Percentiles rank a stretch among this genome's conserved stretches.
Conservation (phyloP, 2,797 vertebrate genomes). For the Helostoma temminkii region DNA sequence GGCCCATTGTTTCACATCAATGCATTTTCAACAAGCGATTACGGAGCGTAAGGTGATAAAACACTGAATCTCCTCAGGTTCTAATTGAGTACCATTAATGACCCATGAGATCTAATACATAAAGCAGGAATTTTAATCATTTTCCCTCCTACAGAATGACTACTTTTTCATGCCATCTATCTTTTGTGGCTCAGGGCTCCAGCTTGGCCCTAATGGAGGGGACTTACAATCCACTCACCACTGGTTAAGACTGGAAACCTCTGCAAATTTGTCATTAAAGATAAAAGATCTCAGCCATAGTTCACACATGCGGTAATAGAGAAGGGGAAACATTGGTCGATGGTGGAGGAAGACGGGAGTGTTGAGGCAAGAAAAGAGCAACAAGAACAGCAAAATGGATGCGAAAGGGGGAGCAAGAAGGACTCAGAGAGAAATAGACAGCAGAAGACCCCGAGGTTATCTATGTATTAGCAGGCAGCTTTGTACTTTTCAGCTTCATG, state of each 20-base stretch:
- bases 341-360: conserved; percentile 12
- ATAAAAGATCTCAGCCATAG: conserved; percentile 35
- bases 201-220: conserved; percentile 32
- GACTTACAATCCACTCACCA: conserved; percentile 26
- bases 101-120: conserved; percentile 49
- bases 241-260: conserved; percentile 26
- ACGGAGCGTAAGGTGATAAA: conserved; percentile 52
- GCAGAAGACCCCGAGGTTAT: conserved; percentile 71
- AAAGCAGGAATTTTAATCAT: conserved; percentile 53
- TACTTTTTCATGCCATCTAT: conserved; percentile 35
- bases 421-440: conserved; percentile 28
- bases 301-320: conserved; percentile 14
- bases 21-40: conserved; percentile 52
- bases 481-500: conserved; percentile 65
- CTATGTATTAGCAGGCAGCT: conserved; percentile 74
- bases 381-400: conserved; percentile 34
- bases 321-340: conserved; percentile 11
- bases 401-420: conserved; percentile 24
- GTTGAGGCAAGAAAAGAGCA: conserved; percentile 17
- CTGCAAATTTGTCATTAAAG: conserved; percentile 19
- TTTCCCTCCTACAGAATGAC: conserved; percentile 36
- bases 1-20: conserved; percentile 60
- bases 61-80: conserved; percentile 57
- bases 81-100: conserved; percentile 60
- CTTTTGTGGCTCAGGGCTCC: conserved; percentile 29